A percentile compares a stretch with the other conserved stretches of the same genome.
Evolutionary conservation across 2,113 vertebrate species (phyloP).

Genomic region (Thymallus thymallus): DNA sequence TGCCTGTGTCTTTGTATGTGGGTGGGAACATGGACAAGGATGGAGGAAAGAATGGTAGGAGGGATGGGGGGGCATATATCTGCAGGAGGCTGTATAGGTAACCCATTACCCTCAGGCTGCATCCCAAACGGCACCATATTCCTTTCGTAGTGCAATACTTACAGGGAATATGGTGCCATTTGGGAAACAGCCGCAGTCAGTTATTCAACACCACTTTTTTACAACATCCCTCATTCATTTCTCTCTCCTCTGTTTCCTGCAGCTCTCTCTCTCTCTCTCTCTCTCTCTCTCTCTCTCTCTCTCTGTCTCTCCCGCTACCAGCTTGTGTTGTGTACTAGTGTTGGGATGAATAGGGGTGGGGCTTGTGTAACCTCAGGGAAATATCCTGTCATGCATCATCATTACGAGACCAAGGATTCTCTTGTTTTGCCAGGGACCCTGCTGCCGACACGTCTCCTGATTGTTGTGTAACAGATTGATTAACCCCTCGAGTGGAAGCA

Average conservation of each 20-base stretch:
- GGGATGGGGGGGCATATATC: background rate
- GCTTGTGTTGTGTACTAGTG: constrained; percentile 47
- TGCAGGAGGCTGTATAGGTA: background rate
- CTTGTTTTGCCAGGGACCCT: constrained; percentile 44
- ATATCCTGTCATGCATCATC: constrained; percentile 54
- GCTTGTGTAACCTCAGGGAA: constrained; percentile 38
- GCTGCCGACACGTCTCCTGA: constrained; percentile 48
- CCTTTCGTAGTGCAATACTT: no score
- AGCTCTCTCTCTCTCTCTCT: background rate
- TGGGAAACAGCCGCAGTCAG: no score
- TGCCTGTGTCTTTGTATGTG: background rate
- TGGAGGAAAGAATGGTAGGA: constrained; percentile 18
- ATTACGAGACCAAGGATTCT: constrained; percentile 46
- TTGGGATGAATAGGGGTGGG: background rate
- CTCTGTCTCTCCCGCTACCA: constrained; percentile 18
- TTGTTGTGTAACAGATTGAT: constrained; percentile 61
- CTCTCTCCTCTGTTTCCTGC: background rate
- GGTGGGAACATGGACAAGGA: constrained; percentile 7
- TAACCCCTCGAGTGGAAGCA: constrained; percentile 51
- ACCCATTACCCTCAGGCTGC: no score
- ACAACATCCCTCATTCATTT: background rate
- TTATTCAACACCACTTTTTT: no score
- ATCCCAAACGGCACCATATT: no score
- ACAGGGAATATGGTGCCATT: no score
- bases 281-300: constrained; percentile 19